Evolutionary conservation across 2,888 invertebrate species (phyloP).

Genomic region (Augiades crinisus): DNA sequence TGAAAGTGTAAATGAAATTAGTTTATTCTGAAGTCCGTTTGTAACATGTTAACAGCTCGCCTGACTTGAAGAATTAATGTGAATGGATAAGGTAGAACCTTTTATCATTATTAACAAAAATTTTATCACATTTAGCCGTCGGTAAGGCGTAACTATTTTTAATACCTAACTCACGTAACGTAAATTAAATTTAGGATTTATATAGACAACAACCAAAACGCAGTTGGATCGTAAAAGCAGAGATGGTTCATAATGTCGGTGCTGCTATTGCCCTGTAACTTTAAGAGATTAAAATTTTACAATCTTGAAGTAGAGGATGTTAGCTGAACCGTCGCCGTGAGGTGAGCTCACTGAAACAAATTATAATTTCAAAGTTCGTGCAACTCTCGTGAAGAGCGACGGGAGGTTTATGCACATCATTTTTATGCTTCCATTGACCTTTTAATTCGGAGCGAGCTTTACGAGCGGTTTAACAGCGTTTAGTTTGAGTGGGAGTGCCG

Average conservation of each 20-base stretch:
- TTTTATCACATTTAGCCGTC: too few relatives aligned
- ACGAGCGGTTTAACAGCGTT: conserved; percentile 17
- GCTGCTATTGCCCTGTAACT: neutral
- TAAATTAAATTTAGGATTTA: too few relatives aligned
- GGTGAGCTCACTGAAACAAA: neutral
- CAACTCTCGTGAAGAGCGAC: neutral
- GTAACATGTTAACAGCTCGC: too few relatives aligned
- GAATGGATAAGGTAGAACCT: too few relatives aligned
- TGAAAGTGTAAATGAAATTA: too few relatives aligned
- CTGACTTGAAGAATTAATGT: too few relatives aligned
- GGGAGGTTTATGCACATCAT: neutral
- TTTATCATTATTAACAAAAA: too few relatives aligned
- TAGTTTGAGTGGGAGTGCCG: conserved; percentile 4
- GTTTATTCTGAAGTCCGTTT: too few relatives aligned
- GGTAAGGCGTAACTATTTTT: too few relatives aligned
- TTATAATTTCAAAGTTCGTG: conserved; percentile 7
- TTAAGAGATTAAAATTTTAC: neutral
- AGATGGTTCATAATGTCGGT: neutral
- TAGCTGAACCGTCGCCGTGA: neutral
- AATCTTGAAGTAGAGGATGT: conserved; percentile 9
- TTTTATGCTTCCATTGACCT: conserved; percentile 25
- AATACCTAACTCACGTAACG: too few relatives aligned
- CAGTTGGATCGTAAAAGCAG: neutral
- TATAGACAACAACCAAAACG: too few relatives aligned
- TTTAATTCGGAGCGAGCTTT: conserved; percentile 17